Base-by-base conservation (phyloP, 2,113 vertebrate species). In the Probosciger aterrimus region DNA sequence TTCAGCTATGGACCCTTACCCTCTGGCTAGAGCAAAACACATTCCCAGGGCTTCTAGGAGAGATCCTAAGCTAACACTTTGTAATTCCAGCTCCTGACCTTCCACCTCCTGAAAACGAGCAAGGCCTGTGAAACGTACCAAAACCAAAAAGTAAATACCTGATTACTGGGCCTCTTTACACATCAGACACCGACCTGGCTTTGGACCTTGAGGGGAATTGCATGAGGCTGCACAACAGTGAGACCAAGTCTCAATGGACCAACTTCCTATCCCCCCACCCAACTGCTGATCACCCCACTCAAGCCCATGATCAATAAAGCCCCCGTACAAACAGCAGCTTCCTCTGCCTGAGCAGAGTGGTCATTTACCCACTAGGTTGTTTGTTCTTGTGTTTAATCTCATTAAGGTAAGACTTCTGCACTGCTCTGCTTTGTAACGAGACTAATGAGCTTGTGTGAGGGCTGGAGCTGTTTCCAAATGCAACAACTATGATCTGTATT, bases 381-480 rank as follows among this genome's bases (percentile, higher is more conserved):
- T 55, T 57, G 10, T 31, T 43, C 30, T n/a, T 50, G 47, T 2
- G 47, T 86, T 83, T 59, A 59, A 71, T 46, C 60, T 80, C 81
- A 30, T 79, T 74, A 39, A 37, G 60, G 28, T 14, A 39, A 79
- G 62, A 33, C 7, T 88, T 91, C 57, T 78, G 73, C 73, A 68
- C 7, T 19, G 43, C 69, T 86, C 70, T 69, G 81, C 86, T 73
- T 79, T 76, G 11, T 22, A 23, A 59, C 18, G 25, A 59, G 55
- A 18, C 33, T 82, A 31, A 89, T 17, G 74, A 95, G 89, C 70
- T 44, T 7, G 0, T 64, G 69, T 14, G 65, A 75, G 93, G 44
- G 67, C 78, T 91, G 89, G 93, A 94, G 87, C 62, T 85, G 75
- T 65, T 85, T 62, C 84, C 78, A 79, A 68, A 49, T 3, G 12